phyloP scores from a whole-genome alignment of 2,888 invertebrate species.

The Uloborus plumipes region DNA sequence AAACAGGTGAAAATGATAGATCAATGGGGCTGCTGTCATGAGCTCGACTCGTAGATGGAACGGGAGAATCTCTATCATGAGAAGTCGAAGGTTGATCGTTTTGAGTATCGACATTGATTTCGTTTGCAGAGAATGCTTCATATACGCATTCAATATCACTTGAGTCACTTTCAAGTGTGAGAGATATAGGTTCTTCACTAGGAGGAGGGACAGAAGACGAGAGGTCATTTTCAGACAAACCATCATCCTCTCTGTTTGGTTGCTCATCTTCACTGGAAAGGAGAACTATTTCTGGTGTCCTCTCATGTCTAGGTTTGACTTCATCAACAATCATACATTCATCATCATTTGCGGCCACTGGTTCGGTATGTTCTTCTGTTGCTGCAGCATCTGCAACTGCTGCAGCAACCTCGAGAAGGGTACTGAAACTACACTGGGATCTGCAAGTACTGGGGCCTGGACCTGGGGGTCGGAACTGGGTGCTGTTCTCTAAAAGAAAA shows the following conservation, averaged over 20 bases:
- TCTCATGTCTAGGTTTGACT: slow-evolving; percentile 78
- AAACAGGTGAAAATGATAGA: too few relatives aligned
- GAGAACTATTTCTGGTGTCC: slow-evolving; percentile 79
- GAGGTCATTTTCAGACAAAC: not conserved
- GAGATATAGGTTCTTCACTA: not conserved
- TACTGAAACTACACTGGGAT: not conserved
- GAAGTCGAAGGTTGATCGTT: too few relatives aligned
- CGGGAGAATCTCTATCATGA: too few relatives aligned
- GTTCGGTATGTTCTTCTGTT: not conserved
- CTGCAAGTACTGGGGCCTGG: slow-evolving; percentile 38
- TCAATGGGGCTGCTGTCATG: too few relatives aligned
- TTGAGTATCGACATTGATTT: too few relatives aligned
- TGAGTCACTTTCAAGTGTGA: not conserved
- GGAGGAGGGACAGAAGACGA: not conserved
- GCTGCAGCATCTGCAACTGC: not conserved
- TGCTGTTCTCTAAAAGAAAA: not conserved
- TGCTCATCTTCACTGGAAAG: slow-evolving; percentile 68
- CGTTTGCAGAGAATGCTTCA: not conserved
- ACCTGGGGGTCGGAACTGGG: not conserved
- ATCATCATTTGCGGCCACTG: slow-evolving; percentile 18
- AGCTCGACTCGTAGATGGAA: too few relatives aligned
- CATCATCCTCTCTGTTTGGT: slow-evolving; percentile 2
- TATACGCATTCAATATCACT: slow-evolving; percentile 27
- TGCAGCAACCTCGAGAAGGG: not conserved
- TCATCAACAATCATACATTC: slow-evolving; percentile 76